These are phyloP conservation scores for Hippolais icterina DNA, from an alignment of 2,113 vertebrate species.

Conservation along the genomic window DNA sequence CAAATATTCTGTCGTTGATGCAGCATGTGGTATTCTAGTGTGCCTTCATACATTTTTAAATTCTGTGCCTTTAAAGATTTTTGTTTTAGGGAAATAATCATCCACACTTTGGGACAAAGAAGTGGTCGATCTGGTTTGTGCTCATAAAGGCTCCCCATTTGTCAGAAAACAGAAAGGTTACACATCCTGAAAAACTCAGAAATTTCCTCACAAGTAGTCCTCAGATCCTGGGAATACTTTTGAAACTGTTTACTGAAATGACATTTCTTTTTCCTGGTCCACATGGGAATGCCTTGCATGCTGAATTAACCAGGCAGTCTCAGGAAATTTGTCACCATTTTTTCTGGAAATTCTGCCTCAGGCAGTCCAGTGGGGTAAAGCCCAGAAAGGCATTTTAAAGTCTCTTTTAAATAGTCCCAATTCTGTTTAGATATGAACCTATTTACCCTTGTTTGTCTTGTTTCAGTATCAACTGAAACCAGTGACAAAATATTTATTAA, in stretches of 20 bases:
- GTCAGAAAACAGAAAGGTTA: neutral
- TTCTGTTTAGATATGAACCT: neutral
- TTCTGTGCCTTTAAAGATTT: neutral
- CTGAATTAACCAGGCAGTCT: neutral
- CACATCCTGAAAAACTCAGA: neutral
- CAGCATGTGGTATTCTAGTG: neutral
- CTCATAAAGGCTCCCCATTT: neutral
- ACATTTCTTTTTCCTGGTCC: neutral
- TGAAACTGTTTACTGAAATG: neutral
- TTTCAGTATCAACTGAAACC: neutral
- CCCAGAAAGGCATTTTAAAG: neutral
- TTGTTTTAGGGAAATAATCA: neutral
- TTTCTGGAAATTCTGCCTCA: neutral
- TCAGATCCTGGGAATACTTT: neutral
- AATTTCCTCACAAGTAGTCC: neutral
- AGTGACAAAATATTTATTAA: neutral
- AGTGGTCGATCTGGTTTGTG: fast-evolving
- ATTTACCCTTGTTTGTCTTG: neutral
- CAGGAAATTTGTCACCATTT: neutral
- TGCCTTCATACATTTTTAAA: neutral
- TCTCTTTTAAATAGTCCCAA: neutral
- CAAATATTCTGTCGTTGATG: neutral
- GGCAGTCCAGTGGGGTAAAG: neutral
- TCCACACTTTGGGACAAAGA: fast-evolving
- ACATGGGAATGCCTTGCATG: neutral